Evolutionary conservation across 2,797 vertebrate genomes (phyloP).

Genomic region (Amblyopsis hoosieri): DNA sequence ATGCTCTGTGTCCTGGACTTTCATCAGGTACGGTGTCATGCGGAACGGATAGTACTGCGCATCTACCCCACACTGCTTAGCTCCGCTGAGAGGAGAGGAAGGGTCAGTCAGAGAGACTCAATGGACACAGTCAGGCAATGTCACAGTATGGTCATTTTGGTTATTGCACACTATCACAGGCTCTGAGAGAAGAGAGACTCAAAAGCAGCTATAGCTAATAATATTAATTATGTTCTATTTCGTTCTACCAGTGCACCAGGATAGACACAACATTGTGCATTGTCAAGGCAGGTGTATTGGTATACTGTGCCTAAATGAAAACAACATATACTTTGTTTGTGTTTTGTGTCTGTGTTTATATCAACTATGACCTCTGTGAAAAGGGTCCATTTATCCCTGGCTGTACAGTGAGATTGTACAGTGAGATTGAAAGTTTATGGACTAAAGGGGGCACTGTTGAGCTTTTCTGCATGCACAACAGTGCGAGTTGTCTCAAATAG

Average conservation of each 20-base stretch:
- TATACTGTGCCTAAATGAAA: too few relatives aligned
- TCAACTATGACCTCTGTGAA: neutral
- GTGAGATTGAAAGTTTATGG: conserved; percentile 3
- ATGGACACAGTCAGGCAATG: neutral
- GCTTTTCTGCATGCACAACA: neutral
- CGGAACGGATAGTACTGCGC: conserved; percentile 90
- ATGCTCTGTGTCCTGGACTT: conserved; percentile 82
- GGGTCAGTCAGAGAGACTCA: conserved; percentile 2
- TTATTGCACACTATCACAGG: neutral
- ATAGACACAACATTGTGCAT: too few relatives aligned
- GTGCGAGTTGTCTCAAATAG: conserved; percentile 22
- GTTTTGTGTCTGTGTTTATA: neutral
- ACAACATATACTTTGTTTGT: too few relatives aligned
- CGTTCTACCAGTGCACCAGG: too few relatives aligned
- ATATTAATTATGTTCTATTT: too few relatives aligned
- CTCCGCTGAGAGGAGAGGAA: conserved; percentile 70
- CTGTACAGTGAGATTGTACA: too few relatives aligned
- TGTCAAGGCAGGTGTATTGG: too few relatives aligned
- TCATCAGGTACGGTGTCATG: conserved; percentile 94
- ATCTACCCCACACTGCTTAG: conserved; percentile 79
- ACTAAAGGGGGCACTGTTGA: conserved; percentile 39
- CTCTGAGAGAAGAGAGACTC: neutral
- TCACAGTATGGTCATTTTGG: neutral
- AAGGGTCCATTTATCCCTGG: neutral
- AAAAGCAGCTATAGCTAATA: too few relatives aligned